Base-by-base conservation (phyloP, 2,888 invertebrate genomes). In the Creontiades dilutus region DNA sequence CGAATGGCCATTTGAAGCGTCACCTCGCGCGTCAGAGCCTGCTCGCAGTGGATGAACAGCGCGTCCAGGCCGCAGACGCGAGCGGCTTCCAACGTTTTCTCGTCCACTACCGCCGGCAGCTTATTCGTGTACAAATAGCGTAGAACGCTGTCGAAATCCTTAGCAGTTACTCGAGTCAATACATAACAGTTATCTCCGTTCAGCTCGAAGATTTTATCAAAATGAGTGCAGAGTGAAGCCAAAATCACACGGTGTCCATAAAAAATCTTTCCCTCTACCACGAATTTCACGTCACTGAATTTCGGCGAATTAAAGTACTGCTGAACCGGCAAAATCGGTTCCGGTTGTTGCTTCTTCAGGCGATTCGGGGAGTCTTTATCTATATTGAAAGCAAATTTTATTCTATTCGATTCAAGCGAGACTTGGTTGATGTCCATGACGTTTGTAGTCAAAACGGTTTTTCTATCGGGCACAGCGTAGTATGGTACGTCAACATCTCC, bases 111-210 rank as follows among this genome's bases (percentile, higher is more conserved):
- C 37, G 13, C 78, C n/a, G 78, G 78, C 1, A 78, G 46, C n/a
- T 46, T 16, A 16, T 78, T 46, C n/a, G 14, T 78, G 37, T 78
- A 78, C 37, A 28, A 27, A n/a, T 78, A 78, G n/a, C n/a, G 78
- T 3, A 78, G 13, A 3, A 78, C 13, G 28, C 11, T 78, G 23
- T 78, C 9, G 78, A 78, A 78, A 37, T 28, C 37, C 9, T 78
- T 27, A 7, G 28, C 78, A 23, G 78, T 78, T 16, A 78, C 78
- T 28, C 46, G 37, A n/a, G 13, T 78, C 16, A 78, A 16, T 12
- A 27, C 9, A 23, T 78, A 78, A n/a, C n/a, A n/a, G n/a, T 11
- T 0, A 7, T 4, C 7, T 28, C 4, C n/a, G 11, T 27, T 3
- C 16, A 3, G 1, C 16, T 78, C 7, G 78, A 78, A 78, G 2